These are phyloP conservation scores for Drosophila sechellia DNA, from an alignment of 1,140 invertebrate species.

Conservation along the genomic window DNA sequence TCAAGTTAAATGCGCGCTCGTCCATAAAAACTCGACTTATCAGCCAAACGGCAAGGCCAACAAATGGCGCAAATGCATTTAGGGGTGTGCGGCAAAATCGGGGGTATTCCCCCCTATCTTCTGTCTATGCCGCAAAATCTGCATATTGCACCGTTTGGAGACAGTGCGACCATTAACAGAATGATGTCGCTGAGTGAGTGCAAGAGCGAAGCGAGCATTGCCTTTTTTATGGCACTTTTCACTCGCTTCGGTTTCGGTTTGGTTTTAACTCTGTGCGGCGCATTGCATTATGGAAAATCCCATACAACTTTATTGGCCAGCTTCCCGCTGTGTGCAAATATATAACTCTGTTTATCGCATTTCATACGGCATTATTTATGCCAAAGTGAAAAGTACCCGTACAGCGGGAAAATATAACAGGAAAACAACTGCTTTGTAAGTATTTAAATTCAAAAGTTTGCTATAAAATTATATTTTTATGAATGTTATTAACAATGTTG, in stretches of 20 bases:
- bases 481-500: no score
- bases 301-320: slow-evolving; percentile 74
- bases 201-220: slow-evolving; percentile 53
- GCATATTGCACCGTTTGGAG: slow-evolving; percentile 47
- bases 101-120: slow-evolving; percentile 1
- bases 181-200: slow-evolving; percentile 73
- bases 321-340: slow-evolving; percentile 72
- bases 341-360: slow-evolving; percentile 72
- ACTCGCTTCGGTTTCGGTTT: slow-evolving; percentile 48
- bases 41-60: slow-evolving; percentile 53
- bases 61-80: slow-evolving; percentile 73
- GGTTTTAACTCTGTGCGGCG: slow-evolving; percentile 19
- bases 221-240: slow-evolving; percentile 78
- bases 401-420: slow-evolving; percentile 19
- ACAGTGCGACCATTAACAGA: slow-evolving; percentile 77
- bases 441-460: background rate
- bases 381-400: slow-evolving; percentile 50
- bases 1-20: slow-evolving; percentile 75
- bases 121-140: slow-evolving; percentile 3
- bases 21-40: slow-evolving; percentile 78
- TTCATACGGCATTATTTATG: slow-evolving; percentile 79
- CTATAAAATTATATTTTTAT: background rate
- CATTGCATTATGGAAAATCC: slow-evolving; percentile 38
- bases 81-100: background rate
- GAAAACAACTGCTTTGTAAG: background rate